Conservation (phyloP, 2,113 vertebrate genomes). For the Zosterops borbonicus region DNA sequence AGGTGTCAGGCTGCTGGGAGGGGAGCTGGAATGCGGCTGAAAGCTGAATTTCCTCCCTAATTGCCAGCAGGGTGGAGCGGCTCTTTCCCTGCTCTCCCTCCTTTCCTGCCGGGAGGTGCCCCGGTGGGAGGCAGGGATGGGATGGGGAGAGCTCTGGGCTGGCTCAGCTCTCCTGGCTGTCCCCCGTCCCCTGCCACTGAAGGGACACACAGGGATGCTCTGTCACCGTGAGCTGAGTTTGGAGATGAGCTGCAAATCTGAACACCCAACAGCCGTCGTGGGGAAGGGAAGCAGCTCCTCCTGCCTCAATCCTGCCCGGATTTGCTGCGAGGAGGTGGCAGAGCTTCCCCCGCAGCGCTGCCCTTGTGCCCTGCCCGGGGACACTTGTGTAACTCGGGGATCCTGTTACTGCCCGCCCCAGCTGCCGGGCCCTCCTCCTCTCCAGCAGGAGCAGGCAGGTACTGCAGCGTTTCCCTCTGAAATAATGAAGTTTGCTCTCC, state of each 20-base stretch:
- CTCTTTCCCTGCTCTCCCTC: not conserved
- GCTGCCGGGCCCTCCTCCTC: not conserved
- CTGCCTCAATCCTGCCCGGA: fast-evolving
- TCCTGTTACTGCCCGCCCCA: not conserved
- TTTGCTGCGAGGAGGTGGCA: not conserved
- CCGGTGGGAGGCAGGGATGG: fast-evolving
- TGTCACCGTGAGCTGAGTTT: fast-evolving
- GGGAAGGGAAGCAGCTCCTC: not conserved
- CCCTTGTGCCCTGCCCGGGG: not conserved
- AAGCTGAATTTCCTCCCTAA: not conserved
- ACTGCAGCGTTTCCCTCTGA: fast-evolving
- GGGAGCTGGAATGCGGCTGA: not conserved
- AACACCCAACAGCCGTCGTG: fast-evolving
- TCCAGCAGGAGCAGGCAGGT: not conserved
- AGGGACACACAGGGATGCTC: not conserved
- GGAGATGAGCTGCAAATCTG: not conserved
- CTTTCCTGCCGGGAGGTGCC: not conserved
- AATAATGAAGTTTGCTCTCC: fast-evolving
- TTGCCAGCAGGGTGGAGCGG: not conserved
- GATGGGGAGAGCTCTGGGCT: not conserved
- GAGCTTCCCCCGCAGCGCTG: not conserved
- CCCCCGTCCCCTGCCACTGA: fast-evolving
- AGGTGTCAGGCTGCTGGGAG: not conserved
- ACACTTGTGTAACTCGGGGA: not conserved
- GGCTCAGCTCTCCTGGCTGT: not conserved